Conservation (phyloP, 1,140 invertebrate species). For the Caenorhabditis tropicalis region DNA sequence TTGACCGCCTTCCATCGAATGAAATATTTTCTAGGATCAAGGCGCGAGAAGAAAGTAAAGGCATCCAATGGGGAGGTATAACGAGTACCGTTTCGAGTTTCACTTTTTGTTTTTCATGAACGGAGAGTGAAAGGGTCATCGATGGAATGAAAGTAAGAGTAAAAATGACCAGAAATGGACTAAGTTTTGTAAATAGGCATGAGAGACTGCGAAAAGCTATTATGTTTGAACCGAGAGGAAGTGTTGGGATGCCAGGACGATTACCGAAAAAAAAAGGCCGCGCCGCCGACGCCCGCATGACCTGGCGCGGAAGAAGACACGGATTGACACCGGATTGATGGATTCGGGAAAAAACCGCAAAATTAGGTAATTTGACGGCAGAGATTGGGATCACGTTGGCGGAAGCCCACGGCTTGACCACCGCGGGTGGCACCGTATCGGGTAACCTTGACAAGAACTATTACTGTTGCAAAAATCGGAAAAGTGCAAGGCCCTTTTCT, state of each 20-base stretch:
- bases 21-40: conserved; percentile 7
- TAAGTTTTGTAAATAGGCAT: conserved; percentile 6
- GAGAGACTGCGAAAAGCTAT: conserved; percentile 8
- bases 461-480: conserved; percentile 30
- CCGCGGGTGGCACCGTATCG: not conserved
- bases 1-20: conserved; percentile 9
- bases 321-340: conserved; percentile 42
- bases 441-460: not conserved
- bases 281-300: conserved; percentile 8
- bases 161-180: conserved; percentile 33
- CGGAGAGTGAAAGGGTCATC: not conserved
- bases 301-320: conserved; percentile 40
- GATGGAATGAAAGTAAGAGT: conserved; percentile 4
- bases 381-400: conserved; percentile 6
- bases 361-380: conserved; percentile 18
- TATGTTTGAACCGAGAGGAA: not conserved
- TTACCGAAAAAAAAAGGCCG: conserved; percentile 8
- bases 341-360: conserved; percentile 43
- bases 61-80: not conserved
- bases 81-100: conserved; percentile 33
- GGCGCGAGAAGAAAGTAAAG: conserved; percentile 27
- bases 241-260: conserved; percentile 21
- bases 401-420: conserved; percentile 18
- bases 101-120: conserved; percentile 38
- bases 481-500: conserved; percentile 36